phyloP scores from a whole-genome alignment of 2,888 invertebrate species.

The Lithophane semibrunnea region DNA sequence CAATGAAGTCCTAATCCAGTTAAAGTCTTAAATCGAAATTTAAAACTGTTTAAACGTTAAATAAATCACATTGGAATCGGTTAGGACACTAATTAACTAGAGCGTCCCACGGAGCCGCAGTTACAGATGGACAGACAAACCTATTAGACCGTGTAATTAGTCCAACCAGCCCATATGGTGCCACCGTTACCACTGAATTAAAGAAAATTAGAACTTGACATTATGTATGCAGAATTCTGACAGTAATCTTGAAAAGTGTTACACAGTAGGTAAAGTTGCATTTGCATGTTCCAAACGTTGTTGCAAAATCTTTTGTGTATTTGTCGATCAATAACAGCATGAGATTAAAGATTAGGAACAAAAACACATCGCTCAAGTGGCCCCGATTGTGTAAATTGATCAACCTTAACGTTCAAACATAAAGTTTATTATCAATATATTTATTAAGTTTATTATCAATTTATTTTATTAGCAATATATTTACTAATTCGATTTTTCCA shows the following conservation, averaged over 20 bases:
- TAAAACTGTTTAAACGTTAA: slow-evolving; percentile 74
- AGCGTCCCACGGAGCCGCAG: slow-evolving; percentile 84
- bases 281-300: not conserved
- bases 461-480: too few relatives aligned
- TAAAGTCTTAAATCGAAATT: slow-evolving; percentile 42
- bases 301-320: not conserved
- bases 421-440: too few relatives aligned
- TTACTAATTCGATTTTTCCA: too few relatives aligned
- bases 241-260: not conserved
- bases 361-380: too few relatives aligned
- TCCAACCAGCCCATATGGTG: slow-evolving; percentile 77
- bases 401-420: too few relatives aligned
- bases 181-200: slow-evolving; percentile 56
- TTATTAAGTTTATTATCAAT: too few relatives aligned
- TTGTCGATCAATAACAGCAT: too few relatives aligned
- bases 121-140: slow-evolving; percentile 88
- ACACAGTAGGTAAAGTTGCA: not conserved
- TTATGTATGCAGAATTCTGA: not conserved
- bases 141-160: slow-evolving; percentile 89
- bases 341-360: too few relatives aligned
- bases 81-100: slow-evolving; percentile 87
- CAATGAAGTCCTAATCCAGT: slow-evolving; percentile 25
- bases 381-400: too few relatives aligned
- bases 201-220: slow-evolving; percentile 51
- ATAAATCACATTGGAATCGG: slow-evolving; percentile 83